Base-by-base conservation (phyloP, 2,113 vertebrate genomes). In the Megaceryle torquata region DNA sequence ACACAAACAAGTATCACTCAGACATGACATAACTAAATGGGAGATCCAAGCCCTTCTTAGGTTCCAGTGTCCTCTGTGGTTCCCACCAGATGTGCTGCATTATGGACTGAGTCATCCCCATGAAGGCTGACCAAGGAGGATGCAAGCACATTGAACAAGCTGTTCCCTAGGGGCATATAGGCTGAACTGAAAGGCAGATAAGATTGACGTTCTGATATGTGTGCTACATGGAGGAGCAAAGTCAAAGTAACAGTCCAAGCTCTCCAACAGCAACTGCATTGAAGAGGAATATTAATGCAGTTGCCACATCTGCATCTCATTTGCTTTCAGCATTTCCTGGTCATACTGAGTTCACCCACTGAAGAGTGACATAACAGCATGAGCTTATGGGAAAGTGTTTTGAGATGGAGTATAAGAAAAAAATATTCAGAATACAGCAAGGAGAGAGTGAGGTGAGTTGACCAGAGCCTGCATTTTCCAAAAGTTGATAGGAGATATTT, bases 351-450 rank as follows among this genome's bases (percentile, higher is more conserved):
- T 84, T 96, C 81, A 95, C 92, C 81, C 88, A 77, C 57, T 80
- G 91, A 81, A 95, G 86, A 97, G 69, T 96, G 95, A 96, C 81
- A 87, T 92, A 94, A 91, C 81, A 77, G 74, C 67, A 41, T 89
- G 93, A 94, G 81, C 65, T 2, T 46, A 89, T 84, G 88, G 80
- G 88, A 92, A 95, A 89, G 57, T 56, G 50, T 70, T 79, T 88
- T 72, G 74, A 92, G 41, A 90, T 51, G 46, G 44, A 85, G 56
- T 28, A 69, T 5, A 13, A 91, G 61, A 35, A 12, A 86, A 93
- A 93, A 84, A 41, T 39, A 80, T 9, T 12, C 65, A 80, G 70
- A 89, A 77, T 54, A 79, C 48, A 85, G 61, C 65, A 91, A 77
- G 59, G 44, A 82, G 33, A 57, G 41, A 59, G 69, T 44, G n/a